These are phyloP conservation scores for Panagrolaimus sp. DNA, from an alignment of 1,140 invertebrate species.

Conservation along the genomic window DNA sequence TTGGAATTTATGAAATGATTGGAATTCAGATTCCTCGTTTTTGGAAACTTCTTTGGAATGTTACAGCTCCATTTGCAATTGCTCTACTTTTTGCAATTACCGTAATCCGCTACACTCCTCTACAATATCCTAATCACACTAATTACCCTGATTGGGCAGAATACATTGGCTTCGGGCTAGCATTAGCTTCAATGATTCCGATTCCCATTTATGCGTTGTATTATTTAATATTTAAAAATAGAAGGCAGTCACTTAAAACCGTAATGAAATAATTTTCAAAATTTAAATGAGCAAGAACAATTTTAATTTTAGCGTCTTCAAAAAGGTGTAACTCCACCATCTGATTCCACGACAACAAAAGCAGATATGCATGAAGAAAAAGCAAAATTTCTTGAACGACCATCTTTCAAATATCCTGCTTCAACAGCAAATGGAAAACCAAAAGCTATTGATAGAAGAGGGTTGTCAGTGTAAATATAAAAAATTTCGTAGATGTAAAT, in stretches of 20 bases:
- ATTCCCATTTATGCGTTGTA: constrained; percentile 73
- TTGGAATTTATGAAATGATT: constrained; percentile 85
- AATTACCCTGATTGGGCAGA: constrained; percentile 86
- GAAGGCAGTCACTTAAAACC: neutral
- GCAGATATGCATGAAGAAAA: too few relatives aligned
- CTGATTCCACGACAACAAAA: too few relatives aligned
- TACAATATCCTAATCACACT: constrained; percentile 65
- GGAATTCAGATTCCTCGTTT: constrained; percentile 76
- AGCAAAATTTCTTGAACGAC: too few relatives aligned
- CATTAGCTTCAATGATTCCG: constrained; percentile 85
- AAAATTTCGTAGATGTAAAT: too few relatives aligned
- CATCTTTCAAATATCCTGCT: too few relatives aligned
- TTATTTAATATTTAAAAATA: constrained; percentile 14
- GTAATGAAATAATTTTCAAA: neutral
- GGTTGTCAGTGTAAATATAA: too few relatives aligned
- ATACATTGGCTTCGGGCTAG: constrained; percentile 81
- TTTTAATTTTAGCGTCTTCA: constrained; percentile 7
- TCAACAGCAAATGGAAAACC: too few relatives aligned
- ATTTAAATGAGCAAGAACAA: neutral
- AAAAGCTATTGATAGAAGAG: too few relatives aligned
- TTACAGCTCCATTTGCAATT: constrained; percentile 65
- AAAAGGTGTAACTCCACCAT: constrained; percentile 7
- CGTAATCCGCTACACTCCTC: constrained; percentile 80
- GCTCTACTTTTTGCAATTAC: constrained; percentile 60
- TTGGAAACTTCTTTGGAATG: constrained; percentile 85